Percentiles rank a stretch among this genome's conserved stretches.
These are phyloP conservation scores for Phymanthus crucifer DNA, from an alignment of 92 coral and sea anemone species.

Conservation along the genomic window DNA sequence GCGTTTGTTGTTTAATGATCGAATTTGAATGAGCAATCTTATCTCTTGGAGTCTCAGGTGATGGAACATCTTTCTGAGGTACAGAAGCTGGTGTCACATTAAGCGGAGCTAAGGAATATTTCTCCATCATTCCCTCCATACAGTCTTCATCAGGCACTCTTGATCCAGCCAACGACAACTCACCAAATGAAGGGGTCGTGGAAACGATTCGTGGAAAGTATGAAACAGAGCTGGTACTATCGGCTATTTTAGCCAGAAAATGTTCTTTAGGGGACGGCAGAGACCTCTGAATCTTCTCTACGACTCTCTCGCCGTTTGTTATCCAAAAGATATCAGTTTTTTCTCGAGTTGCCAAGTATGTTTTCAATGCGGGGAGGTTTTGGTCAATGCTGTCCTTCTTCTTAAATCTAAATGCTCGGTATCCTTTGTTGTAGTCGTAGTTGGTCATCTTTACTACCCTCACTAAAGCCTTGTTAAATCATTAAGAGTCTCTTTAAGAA, in stretches of 20 bases:
- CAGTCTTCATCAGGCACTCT: constrained; percentile 18
- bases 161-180: background rate
- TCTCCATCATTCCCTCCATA: constrained; percentile 22
- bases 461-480: background rate
- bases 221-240: constrained; percentile 3
- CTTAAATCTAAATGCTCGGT: constrained; percentile 70
- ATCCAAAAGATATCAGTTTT: constrained; percentile 42
- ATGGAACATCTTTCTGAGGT: background rate
- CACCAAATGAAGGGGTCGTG: background rate
- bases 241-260: background rate
- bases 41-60: background rate
- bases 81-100: constrained; percentile 13
- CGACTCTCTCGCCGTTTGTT: constrained; percentile 43
- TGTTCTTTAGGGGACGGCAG: background rate
- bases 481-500: background rate
- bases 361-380: constrained; percentile 51
- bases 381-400: constrained; percentile 62
- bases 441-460: constrained; percentile 67
- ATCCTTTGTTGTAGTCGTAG: constrained; percentile 79
- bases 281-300: constrained; percentile 4
- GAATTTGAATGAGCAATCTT: background rate
- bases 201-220: constrained; percentile 38
- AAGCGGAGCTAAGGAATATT: constrained; percentile 13
- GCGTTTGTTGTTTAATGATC: background rate
- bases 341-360: constrained; percentile 59